Base-by-base conservation (phyloP, 1,140 invertebrate species). In the Battus philenor region DNA sequence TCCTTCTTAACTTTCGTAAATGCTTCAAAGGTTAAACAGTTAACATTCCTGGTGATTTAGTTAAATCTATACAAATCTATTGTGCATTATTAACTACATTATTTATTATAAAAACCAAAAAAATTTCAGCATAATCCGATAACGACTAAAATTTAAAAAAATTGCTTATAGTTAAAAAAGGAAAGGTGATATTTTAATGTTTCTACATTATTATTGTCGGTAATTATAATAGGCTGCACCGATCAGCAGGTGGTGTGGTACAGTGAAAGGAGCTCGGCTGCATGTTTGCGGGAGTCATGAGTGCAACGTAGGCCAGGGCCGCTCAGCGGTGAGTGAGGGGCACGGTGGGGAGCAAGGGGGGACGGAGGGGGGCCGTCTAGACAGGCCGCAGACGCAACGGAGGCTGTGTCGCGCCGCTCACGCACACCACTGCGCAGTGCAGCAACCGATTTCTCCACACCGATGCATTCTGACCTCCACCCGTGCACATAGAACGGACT, bases 321-420 rank as follows among this genome's bases (percentile, higher is more conserved):
- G 29, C n/a, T 26, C 26, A 39, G 38, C 17, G 29, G 22, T 16
- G 33, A 29, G 32, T 15, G 24, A 8, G 18, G 44, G 47, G 36
- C 13, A 11, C 38, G 39, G 53, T 24, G 47, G 44, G 15, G 34
- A 27, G 47, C 57, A 29, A 45, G 49, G 15, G 34, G 30, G 47
- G 59, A 29, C 46, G 49, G 44, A 50, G 50, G 55, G 55, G 58
- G 66, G 59, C 39, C 63, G 79, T 83, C 79, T 81, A 81, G 80
- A 81, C 80, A 71, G 80, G 73, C 73, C 75, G 75, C 77, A 84
- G 80, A 84, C 80, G 71, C 67, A 34, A 72, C 60, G 75, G 80
- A 81, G 77, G 77, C 77, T 81, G 79, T 73, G 70, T 72, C 54
- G 68, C 62, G 59, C 47, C 54, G 43, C 47, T 33, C 66, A 62